A percentile compares a stretch with the other conserved stretches of the same genome.
phyloP scores from a whole-genome alignment of 2,888 invertebrate genomes.

The Mellilla xanthometata region DNA sequence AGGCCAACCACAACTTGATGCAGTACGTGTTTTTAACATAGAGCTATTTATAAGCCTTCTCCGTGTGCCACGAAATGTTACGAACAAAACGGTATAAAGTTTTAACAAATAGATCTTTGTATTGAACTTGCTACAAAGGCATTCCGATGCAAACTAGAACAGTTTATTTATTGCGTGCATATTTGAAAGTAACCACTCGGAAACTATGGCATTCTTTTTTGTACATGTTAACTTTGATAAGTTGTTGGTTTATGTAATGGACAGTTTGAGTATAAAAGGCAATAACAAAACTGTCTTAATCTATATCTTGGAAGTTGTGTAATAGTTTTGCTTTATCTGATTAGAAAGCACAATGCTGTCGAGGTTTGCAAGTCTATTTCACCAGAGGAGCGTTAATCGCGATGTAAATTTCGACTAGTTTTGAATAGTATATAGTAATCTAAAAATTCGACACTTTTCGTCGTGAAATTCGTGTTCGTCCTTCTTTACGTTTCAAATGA shows the following conservation, averaged over 20 bases:
- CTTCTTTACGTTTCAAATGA: no score
- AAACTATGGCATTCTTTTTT: conserved; percentile 35
- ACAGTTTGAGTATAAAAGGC: conserved; percentile 40
- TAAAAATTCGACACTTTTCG: no score
- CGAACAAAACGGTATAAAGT: conserved; percentile 2
- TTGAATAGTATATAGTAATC: background rate
- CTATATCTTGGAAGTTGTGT: conserved; percentile 53
- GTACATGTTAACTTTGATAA: conserved; percentile 37
- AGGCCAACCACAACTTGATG: conserved; percentile 14
- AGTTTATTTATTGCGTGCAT: conserved; percentile 22
- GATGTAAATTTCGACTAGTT: background rate
- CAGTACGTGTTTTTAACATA: conserved; percentile 12
- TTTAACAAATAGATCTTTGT: conserved; percentile 10
- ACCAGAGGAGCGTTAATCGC: conserved; percentile 44
- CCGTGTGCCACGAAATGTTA: conserved; percentile 6
- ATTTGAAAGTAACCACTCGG: conserved; percentile 41
- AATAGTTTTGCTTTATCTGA: conserved; percentile 64
- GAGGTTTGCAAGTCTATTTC: conserved; percentile 42
- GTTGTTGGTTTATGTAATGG: conserved; percentile 43
- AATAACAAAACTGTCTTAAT: conserved; percentile 48
- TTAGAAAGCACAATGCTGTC: conserved; percentile 63
- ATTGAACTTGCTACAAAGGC: conserved; percentile 9
- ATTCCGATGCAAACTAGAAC: conserved; percentile 18
- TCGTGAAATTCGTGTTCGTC: no score
- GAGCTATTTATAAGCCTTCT: conserved; percentile 11